A percentile compares a stretch with the other conserved stretches of the same genome.
Conservation (phyloP, 1,140 invertebrate species). For the Tetragnatha versicolor region DNA sequence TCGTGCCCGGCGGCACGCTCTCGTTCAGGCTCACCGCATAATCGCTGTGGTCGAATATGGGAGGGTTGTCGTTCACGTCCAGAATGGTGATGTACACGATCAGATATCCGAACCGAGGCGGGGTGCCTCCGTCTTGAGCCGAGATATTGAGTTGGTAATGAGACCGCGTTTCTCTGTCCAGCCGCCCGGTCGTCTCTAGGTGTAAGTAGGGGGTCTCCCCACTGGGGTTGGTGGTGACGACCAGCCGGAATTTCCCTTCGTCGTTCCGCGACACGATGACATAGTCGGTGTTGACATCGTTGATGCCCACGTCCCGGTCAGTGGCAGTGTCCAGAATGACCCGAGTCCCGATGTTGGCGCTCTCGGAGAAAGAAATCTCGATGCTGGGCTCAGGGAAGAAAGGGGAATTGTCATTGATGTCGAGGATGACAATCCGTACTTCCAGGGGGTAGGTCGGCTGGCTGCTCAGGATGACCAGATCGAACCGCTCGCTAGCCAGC, state of each 20-base stretch:
- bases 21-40: constrained; percentile 92
- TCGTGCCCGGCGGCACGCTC: constrained; percentile 84
- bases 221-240: constrained; percentile 84
- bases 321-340: constrained; percentile 85
- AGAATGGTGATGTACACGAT: constrained; percentile 89
- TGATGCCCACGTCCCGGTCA: constrained; percentile 82
- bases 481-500: constrained; percentile 78
- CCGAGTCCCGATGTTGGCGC: constrained; percentile 83
- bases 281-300: constrained; percentile 86
- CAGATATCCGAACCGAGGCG: constrained; percentile 81
- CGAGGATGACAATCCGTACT: constrained; percentile 82
- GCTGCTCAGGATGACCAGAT: constrained; percentile 87
- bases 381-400: constrained; percentile 88
- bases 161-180: constrained; percentile 85
- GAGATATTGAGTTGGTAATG: constrained; percentile 88
- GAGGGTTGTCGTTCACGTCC: constrained; percentile 95
- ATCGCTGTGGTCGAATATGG: constrained; percentile 90
- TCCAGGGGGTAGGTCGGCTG: constrained; percentile 93
- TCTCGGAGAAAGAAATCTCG: constrained; percentile 87
- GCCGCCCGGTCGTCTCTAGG: constrained; percentile 84
- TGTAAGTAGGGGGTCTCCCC: constrained; percentile 89
- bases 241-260: constrained; percentile 84
- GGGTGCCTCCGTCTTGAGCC: constrained; percentile 83
- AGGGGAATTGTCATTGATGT: constrained; percentile 89
- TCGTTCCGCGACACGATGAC: constrained; percentile 85